Evolutionary conservation across 2,113 vertebrate genomes (phyloP).

Genomic region (Monarcha castaneiventris): DNA sequence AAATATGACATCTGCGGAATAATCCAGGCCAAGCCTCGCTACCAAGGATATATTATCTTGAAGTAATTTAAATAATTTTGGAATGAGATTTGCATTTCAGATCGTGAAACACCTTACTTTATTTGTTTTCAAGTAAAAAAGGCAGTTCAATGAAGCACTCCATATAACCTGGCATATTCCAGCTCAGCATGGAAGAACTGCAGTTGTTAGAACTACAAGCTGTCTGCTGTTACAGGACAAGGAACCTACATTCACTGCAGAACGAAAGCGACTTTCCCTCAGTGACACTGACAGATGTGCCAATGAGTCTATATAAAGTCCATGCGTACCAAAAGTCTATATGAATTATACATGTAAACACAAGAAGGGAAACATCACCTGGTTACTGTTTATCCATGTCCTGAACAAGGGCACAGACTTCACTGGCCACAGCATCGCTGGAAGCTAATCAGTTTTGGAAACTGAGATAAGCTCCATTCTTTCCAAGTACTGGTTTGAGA

Average conservation of each 20-base stretch:
- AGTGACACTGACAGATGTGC: neutral
- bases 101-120: neutral
- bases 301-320: neutral
- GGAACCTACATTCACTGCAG: rapidly evolving
- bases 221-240: neutral
- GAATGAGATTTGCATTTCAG: neutral
- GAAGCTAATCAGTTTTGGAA: neutral
- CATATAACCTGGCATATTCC: neutral
- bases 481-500: neutral
- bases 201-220: neutral
- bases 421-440: neutral
- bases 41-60: neutral
- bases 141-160: neutral
- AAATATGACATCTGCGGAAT: neutral
- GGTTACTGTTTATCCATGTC: neutral
- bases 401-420: neutral
- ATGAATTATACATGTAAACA: neutral
- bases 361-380: neutral
- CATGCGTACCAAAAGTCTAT: neutral
- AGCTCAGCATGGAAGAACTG: neutral
- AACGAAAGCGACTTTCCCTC: neutral
- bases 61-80: neutral
- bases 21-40: neutral
- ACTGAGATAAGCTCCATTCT: neutral
- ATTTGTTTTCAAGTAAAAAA: neutral